Base-by-base conservation (phyloP, 2,797 vertebrate species). In the Coregonus suidteri region DNA sequence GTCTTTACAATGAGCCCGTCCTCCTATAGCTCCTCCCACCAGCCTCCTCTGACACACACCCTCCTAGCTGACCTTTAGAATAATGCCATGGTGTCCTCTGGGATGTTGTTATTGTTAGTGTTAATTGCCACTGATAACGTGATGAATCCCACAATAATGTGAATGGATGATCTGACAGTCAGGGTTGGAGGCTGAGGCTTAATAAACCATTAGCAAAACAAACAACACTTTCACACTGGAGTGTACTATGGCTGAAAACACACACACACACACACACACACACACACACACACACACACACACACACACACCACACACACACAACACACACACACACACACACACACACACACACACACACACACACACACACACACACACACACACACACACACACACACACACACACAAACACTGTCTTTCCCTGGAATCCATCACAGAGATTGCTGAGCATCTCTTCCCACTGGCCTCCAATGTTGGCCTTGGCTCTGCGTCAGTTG, bases 161-260 rank as follows among this genome's bases (percentile, higher is more conserved):
- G 76, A 76, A 72, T 73, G 76, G 77, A 76, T 81, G 81, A 79
- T 79, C 69, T 81, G 77, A 73, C 79, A 77, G 77, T 70, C 75
- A 73, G 35, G 69, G 51, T 54, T 34, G 67, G 20, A 64, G 62
- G 70, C 80, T 71, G 72, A 35, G 65, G 25, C 66, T 80, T 82
- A 81, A 78, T 78, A 76, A 77, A 74, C 47, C 75, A 78, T 82
- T 78, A 78, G 66, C 69, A 69, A n/a, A 14, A 20, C 34, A 79
- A 73, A 54, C 71, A 52, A 66, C 15, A 35, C 25, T 11, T 11
- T 54, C 31, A 47, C 67, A 67, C 31, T 66, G 41, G 2, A 34
- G 56, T 4, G 54, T 56, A 56, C 15, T 14, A 6, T 15, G 54
- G 54, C 54, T 54, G 16, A 18, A n/a, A 54, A 66, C 3, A 34